Conservation (phyloP, 2,888 invertebrate species). For the Cremastobaeus sp. region DNA sequence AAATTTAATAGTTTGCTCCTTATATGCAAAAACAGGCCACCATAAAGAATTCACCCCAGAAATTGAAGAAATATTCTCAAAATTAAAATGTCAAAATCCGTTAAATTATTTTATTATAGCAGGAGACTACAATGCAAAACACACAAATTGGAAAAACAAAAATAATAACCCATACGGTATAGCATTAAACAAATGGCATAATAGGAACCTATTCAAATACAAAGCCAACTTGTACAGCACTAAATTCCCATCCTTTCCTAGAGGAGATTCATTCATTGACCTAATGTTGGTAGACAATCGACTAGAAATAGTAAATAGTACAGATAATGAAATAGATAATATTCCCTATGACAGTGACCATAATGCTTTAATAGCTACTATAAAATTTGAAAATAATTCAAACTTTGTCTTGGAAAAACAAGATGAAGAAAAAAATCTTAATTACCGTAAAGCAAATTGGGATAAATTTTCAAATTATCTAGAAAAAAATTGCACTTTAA, state of each 20-base stretch:
- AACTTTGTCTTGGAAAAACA: neutral
- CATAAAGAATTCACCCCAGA: conserved; percentile 30
- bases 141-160: conserved; percentile 33
- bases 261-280: conserved; percentile 43
- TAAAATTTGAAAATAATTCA: neutral
- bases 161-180: conserved; percentile 29
- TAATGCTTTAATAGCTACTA: conserved; percentile 1
- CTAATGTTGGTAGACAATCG: conserved; percentile 32
- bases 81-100: conserved; percentile 8
- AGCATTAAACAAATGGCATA: conserved; percentile 13
- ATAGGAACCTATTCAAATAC: conserved; percentile 15
- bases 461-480: neutral
- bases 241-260: conserved; percentile 24
- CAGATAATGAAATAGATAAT: conserved; percentile 6
- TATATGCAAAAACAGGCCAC: conserved; percentile 46
- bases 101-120: conserved; percentile 50
- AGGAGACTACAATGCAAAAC: conserved; percentile 58
- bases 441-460: conserved; percentile 15
- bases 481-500: neutral
- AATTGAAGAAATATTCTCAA: conserved; percentile 25
- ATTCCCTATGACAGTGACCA: conserved; percentile 23
- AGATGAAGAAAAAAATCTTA: neutral
- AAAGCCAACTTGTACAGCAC: conserved; percentile 19
- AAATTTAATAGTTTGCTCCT: conserved; percentile 42
- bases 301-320: conserved; percentile 6